These are phyloP conservation scores for Heliconius himera DNA, from an alignment of 1,140 invertebrate genomes.

Conservation along the genomic window DNA sequence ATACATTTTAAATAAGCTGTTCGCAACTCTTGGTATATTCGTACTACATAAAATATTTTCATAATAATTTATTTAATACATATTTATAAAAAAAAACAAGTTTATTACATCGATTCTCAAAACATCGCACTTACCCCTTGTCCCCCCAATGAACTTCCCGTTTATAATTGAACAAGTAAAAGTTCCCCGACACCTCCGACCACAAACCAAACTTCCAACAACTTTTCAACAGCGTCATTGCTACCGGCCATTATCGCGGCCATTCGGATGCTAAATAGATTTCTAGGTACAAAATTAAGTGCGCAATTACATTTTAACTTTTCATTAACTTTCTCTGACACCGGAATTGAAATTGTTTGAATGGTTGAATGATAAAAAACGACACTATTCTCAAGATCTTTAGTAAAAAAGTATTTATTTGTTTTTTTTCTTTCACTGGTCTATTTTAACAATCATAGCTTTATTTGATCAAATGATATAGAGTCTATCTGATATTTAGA, in stretches of 20 bases:
- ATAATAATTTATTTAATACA: too few species aligned
- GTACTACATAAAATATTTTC: too few species aligned
- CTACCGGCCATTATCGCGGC: constrained; percentile 34
- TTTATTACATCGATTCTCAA: neutral
- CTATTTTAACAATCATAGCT: too few species aligned
- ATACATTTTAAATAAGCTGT: too few species aligned
- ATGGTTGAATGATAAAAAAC: too few species aligned
- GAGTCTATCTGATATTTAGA: too few species aligned
- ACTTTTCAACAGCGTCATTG: constrained; percentile 48
- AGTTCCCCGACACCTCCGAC: constrained; percentile 31
- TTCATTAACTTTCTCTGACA: neutral
- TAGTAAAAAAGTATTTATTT: too few species aligned
- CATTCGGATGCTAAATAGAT: constrained; percentile 15
- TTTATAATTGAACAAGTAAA: constrained; percentile 28
- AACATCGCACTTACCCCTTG: constrained; percentile 16
- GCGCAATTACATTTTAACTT: constrained; percentile 5
- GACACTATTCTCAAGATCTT: too few species aligned
- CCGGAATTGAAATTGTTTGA: neutral
- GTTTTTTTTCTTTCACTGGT: too few species aligned
- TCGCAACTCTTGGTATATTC: too few species aligned
- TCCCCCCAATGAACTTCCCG: constrained; percentile 22
- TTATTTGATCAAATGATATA: too few species aligned
- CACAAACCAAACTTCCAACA: constrained; percentile 32
- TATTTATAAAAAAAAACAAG: neutral
- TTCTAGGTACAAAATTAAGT: constrained; percentile 6